A percentile compares a stretch with the other conserved stretches of the same genome.
phyloP scores from a whole-genome alignment of 2,113 vertebrate genomes.

The Sphaerodactylus townsendi region DNA sequence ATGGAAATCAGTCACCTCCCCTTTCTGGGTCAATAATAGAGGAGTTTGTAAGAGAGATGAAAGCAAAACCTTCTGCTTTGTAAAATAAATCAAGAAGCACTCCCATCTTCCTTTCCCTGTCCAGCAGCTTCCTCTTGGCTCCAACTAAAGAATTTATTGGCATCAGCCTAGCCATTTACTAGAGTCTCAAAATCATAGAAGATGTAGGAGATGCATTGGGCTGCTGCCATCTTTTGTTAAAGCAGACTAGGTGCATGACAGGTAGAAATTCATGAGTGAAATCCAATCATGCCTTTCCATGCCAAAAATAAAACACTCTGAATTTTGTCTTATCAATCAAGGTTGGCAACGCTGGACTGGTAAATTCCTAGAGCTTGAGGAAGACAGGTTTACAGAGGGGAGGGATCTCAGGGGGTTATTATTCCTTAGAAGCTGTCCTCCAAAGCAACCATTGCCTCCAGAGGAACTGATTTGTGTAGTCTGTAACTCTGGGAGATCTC shows the following conservation, averaged over 20 bases:
- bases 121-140: background rate
- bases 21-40: background rate
- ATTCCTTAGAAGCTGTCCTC: no score
- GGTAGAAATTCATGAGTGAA: no score
- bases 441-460: no score
- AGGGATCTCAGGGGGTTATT: no score
- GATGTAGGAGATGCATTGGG: background rate
- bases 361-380: no score
- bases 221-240: background rate
- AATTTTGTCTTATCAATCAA: no score
- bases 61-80: background rate
- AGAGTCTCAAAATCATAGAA: background rate
- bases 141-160: background rate
- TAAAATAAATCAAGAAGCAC: background rate
- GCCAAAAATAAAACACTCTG: no score
- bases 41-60: slow-evolving; percentile 2
- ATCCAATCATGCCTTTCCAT: no score
- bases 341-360: no score
- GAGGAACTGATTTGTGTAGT: no score
- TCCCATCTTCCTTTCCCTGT: background rate
- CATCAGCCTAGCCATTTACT: background rate
- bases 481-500: no score
- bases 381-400: no score
- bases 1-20: background rate
- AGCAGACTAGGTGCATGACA: background rate